phyloP scores from a whole-genome alignment of 2,888 invertebrate genomes.

The Amblyteles armatorius region DNA sequence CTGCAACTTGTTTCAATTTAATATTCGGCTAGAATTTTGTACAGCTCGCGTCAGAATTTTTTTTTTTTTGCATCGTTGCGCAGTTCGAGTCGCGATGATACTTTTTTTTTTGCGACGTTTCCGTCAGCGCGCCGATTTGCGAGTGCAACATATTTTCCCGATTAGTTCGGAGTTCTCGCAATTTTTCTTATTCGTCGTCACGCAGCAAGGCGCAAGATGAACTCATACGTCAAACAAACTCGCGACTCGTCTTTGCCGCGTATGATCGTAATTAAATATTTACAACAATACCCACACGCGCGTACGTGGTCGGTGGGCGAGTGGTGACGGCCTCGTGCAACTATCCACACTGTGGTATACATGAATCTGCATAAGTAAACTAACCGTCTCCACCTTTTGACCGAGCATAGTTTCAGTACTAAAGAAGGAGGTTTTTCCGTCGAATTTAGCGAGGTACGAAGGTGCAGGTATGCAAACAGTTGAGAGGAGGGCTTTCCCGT shows the following conservation, averaged over 20 bases:
- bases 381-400: conserved; percentile 28
- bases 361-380: conserved; percentile 35
- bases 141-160: background rate
- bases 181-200: background rate
- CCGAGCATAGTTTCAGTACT: background rate
- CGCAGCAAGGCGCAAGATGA: conserved; percentile 15
- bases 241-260: conserved; percentile 24
- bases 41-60: background rate
- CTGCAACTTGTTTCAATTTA: background rate
- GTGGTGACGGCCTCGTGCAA: conserved; percentile 5
- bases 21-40: background rate
- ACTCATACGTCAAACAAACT: conserved; percentile 49
- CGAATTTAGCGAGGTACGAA: conserved; percentile 9
- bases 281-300: conserved; percentile 19
- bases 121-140: background rate
- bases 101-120: background rate
- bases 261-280: conserved; percentile 56
- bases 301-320: background rate
- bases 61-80: background rate
- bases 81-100: background rate
- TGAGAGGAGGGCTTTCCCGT: background rate
- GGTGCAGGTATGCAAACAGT: background rate
- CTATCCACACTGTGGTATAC: conserved; percentile 3
- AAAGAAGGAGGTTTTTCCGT: conserved; percentile 19
- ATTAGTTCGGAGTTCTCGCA: conserved; percentile 10